These are phyloP conservation scores for Pseudococcus viburni DNA, from an alignment of 2,888 invertebrate species.

Conservation along the genomic window DNA sequence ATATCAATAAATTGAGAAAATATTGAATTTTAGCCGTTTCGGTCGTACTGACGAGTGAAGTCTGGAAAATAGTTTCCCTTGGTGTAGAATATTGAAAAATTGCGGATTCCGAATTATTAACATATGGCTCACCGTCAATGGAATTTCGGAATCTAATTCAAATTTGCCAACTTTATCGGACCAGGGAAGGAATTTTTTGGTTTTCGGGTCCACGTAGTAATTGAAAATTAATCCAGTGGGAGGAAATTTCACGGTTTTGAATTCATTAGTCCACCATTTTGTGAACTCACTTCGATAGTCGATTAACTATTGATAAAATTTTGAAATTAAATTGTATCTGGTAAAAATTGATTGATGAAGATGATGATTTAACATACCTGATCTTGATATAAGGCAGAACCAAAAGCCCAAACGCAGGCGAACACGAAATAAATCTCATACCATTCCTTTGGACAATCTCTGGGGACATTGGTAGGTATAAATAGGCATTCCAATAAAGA, in stretches of 20 bases:
- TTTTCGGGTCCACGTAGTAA: slow-evolving; percentile 89
- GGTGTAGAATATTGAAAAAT: not conserved
- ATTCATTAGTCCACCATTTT: slow-evolving; percentile 95
- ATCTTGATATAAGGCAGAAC: slow-evolving; percentile 92
- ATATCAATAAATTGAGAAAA: slow-evolving; percentile 88
- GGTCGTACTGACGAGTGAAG: slow-evolving; percentile 87
- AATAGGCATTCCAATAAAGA: slow-evolving; percentile 88
- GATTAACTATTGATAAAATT: slow-evolving; percentile 75
- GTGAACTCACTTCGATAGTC: slow-evolving; percentile 95
- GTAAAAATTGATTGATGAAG: too few relatives aligned
- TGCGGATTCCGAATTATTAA: not conserved
- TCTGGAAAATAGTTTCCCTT: slow-evolving; percentile 73
- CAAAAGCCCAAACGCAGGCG: slow-evolving; percentile 93
- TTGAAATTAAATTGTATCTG: too few relatives aligned
- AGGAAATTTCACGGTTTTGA: slow-evolving; percentile 92
- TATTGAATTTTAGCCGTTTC: slow-evolving; percentile 90
- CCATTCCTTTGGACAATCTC: slow-evolving; percentile 94
- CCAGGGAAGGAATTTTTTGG: slow-evolving; percentile 90
- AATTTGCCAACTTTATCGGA: slow-evolving; percentile 84
- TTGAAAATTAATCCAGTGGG: slow-evolving; percentile 86
- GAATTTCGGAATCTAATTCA: slow-evolving; percentile 88
- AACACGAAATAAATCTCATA: slow-evolving; percentile 95
- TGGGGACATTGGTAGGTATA: slow-evolving; percentile 84
- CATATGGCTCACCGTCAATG: slow-evolving; percentile 80
- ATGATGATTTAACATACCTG: slow-evolving; percentile 70